Percentiles rank a stretch among this genome's conserved stretches.
These are phyloP conservation scores for Drosophila mauritiana DNA, from an alignment of 1,140 invertebrate species.

Conservation along the genomic window DNA sequence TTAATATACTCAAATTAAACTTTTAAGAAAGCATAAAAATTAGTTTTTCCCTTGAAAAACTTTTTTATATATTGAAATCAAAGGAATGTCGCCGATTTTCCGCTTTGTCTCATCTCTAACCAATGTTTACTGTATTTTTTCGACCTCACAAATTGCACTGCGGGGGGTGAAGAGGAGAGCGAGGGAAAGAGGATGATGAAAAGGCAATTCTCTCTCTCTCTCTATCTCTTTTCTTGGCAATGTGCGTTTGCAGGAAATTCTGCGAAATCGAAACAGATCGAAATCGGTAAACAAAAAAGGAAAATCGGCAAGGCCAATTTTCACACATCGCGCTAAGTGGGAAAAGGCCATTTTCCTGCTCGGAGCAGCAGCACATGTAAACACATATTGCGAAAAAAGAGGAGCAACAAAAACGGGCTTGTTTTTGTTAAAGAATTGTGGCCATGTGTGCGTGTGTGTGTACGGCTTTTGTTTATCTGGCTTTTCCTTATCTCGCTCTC, in stretches of 20 bases:
- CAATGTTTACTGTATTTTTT: conserved; percentile 45
- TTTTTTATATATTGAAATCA: too few species aligned
- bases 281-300: conserved; percentile 40
- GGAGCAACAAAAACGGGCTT: conserved; percentile 32
- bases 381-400: conserved; percentile 59
- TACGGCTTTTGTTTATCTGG: conserved; percentile 69
- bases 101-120: conserved; percentile 6
- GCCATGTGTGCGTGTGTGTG: conserved; percentile 33
- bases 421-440: conserved; percentile 65
- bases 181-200: conserved; percentile 14
- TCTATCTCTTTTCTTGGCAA: not conserved
- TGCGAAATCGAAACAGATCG: conserved; percentile 14
- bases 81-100: not conserved
- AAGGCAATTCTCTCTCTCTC: conserved; percentile 35
- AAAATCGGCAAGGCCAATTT: conserved; percentile 65
- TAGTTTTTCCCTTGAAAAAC: too few species aligned
- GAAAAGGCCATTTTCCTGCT: conserved; percentile 70
- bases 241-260: conserved; percentile 59
- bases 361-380: conserved; percentile 62
- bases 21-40: too few species aligned
- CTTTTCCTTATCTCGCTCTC: conserved; percentile 61
- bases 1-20: too few species aligned
- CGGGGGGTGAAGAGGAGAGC: conserved; percentile 59
- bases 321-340: conserved; percentile 61
- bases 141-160: conserved; percentile 52